Evolutionary conservation across 2,113 vertebrate genomes (phyloP).

Genomic region (Pterocles burchelli): DNA sequence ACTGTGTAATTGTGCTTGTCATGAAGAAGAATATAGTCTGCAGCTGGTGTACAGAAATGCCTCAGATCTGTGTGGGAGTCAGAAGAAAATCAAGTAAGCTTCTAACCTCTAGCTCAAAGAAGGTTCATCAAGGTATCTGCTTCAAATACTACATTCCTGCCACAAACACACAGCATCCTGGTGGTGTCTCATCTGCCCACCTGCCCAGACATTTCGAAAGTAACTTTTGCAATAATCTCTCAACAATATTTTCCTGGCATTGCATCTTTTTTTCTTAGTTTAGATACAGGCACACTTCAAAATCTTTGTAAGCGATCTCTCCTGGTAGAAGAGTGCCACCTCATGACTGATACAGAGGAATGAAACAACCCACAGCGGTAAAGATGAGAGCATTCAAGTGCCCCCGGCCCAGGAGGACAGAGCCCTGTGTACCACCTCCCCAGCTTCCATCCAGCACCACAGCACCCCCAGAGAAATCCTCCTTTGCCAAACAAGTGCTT

Average conservation of each 20-base stretch:
- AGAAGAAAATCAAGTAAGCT: background rate
- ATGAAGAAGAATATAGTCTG: background rate
- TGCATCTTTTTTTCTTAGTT: background rate
- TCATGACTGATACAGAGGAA: constrained; percentile 31
- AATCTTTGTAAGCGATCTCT: background rate
- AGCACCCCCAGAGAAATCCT: background rate
- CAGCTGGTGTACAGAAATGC: background rate
- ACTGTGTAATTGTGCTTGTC: background rate
- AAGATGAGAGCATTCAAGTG: background rate
- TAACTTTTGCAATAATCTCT: background rate
- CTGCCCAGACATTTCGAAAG: background rate
- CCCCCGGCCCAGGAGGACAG: background rate
- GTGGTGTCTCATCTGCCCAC: background rate
- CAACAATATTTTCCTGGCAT: background rate
- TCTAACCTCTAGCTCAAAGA: background rate
- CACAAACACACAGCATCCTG: background rate
- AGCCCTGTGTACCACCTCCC: background rate
- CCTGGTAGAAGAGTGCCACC: constrained; percentile 60
- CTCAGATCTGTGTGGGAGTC: background rate
- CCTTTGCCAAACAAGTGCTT: background rate
- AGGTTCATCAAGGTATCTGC: background rate
- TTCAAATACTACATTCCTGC: background rate
- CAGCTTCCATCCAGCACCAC: background rate
- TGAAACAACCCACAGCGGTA: background rate
- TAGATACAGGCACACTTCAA: background rate